Percentiles rank a stretch among this genome's conserved stretches.
phyloP scores from a whole-genome alignment of 2,113 vertebrate genomes.

The Sylvietta virens region DNA sequence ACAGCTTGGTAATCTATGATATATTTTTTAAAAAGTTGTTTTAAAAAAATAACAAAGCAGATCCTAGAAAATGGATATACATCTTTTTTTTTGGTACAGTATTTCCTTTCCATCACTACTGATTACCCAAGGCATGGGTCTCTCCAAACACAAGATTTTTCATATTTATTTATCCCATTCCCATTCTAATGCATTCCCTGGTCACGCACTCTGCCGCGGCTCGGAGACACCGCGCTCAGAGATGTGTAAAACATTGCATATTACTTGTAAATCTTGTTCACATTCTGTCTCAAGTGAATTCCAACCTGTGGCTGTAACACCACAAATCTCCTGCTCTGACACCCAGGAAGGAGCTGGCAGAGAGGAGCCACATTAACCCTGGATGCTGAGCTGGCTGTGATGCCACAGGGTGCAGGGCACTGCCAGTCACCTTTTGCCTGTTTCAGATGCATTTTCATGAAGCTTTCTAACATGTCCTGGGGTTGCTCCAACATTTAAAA shows the following conservation, averaged over 20 bases:
- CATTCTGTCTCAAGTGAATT: neutral
- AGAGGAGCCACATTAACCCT: neutral
- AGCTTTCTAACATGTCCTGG: neutral
- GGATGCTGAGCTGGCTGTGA: neutral
- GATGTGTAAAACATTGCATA: neutral
- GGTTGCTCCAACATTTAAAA: neutral
- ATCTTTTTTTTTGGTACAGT: neutral
- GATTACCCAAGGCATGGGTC: constrained; percentile 5
- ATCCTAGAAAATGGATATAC: neutral
- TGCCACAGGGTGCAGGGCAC: neutral
- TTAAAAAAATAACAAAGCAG: neutral
- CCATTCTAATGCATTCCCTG: neutral
- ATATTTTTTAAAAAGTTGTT: neutral
- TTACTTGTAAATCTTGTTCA: neutral
- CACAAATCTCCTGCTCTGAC: neutral
- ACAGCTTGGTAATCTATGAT: neutral
- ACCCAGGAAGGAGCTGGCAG: neutral
- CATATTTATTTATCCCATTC: constrained; percentile 15
- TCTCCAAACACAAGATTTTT: neutral
- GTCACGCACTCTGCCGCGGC: neutral
- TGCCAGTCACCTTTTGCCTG: neutral
- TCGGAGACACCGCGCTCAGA: accelerated
- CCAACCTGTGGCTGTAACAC: neutral
- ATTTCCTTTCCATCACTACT: constrained; percentile 19
- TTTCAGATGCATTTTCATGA: neutral